Evolutionary conservation across 2,888 invertebrate species (phyloP).

Genomic region (Theodoxus fluviatilis): DNA sequence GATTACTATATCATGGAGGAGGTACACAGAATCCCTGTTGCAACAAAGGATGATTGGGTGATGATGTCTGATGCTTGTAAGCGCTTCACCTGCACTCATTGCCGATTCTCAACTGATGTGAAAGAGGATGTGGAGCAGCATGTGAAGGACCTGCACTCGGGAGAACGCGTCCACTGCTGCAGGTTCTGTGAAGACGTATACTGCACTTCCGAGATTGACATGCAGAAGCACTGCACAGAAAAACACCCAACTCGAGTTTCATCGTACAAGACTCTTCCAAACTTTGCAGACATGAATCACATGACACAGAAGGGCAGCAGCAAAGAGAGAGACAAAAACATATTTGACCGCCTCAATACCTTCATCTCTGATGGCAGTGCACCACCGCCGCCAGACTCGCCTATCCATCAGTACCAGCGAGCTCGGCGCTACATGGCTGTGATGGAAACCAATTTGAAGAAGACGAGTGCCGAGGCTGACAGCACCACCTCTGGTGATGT

Average conservation of each 20-base stretch:
- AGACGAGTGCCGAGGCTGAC: conserved; percentile 47
- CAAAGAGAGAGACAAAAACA: conserved; percentile 31
- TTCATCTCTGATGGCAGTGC: no score
- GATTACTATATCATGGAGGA: conserved; percentile 35
- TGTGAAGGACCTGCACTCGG: conserved; percentile 37
- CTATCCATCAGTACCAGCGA: conserved; percentile 30
- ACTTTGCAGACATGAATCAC: conserved; percentile 40
- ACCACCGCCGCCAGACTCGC: conserved; percentile 15
- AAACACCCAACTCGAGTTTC: conserved; percentile 44
- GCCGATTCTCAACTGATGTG: conserved; percentile 40
- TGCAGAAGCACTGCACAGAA: conserved; percentile 39
- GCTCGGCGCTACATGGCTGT: conserved; percentile 36
- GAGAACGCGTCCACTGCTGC: conserved; percentile 45
- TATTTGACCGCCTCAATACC: conserved; percentile 43
- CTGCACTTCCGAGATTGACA: conserved; percentile 37
- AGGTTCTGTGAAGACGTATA: conserved; percentile 42
- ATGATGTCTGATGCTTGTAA: conserved; percentile 7
- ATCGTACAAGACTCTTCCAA: conserved; percentile 42
- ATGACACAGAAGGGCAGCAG: conserved; percentile 24
- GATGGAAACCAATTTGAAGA: conserved; percentile 34
- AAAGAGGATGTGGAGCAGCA: conserved; percentile 41
- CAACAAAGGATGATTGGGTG: background rate
- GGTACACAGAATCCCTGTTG: background rate
- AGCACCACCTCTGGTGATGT: conserved; percentile 41
- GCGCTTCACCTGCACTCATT: conserved; percentile 45